phyloP scores from a whole-genome alignment of 2,113 vertebrate genomes.

The Narcine bancroftii region DNA sequence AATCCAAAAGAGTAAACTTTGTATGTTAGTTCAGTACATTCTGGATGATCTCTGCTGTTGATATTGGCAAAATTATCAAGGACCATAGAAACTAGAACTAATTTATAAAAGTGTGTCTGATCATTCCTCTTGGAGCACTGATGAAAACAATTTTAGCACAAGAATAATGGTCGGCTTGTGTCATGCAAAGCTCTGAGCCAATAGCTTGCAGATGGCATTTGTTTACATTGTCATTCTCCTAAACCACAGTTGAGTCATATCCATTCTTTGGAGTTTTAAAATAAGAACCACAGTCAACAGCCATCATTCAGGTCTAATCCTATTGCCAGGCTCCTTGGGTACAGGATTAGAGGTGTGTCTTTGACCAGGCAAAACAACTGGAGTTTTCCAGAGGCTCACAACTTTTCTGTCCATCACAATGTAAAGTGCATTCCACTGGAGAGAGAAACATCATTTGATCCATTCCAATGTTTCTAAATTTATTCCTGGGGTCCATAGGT shows the following conservation, averaged over 20 bases:
- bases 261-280: neutral
- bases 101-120: neutral
- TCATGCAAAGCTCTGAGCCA: neutral
- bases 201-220: slow-evolving; percentile 4
- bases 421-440: neutral
- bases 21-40: neutral
- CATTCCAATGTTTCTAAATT: neutral
- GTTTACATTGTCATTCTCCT: slow-evolving; percentile 2
- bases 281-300: neutral
- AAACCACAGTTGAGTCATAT: neutral
- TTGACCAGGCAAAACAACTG: neutral
- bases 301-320: neutral
- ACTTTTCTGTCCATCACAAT: neutral
- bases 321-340: neutral
- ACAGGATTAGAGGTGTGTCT: too few species aligned
- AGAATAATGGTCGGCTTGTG: neutral
- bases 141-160: neutral
- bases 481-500: neutral
- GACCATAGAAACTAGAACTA: neutral
- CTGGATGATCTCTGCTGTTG: neutral
- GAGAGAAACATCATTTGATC: neutral
- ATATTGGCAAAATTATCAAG: neutral
- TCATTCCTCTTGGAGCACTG: neutral
- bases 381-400: neutral
- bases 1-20: neutral